Evolutionary conservation across 2,113 vertebrate genomes (phyloP), one percentile per base, ranked within the genome.

Genomic region (Cygnus atratus): DNA sequence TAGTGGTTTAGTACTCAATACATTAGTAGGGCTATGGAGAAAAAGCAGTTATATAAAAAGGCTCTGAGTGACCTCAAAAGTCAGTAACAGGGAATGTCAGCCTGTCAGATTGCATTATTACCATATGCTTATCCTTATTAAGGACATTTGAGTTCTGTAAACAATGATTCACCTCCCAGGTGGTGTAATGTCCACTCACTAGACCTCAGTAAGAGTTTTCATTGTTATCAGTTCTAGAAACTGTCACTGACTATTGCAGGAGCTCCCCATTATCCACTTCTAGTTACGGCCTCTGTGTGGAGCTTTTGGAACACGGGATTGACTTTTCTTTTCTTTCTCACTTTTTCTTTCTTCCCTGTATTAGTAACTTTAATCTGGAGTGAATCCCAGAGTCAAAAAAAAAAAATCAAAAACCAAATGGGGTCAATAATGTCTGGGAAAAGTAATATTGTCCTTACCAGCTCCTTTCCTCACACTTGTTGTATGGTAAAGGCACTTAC

Each of bases 201-300:
- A 79, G 84, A 82, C 66, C 58, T 86, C 66, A 76, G n/a, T 3
- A 16, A 50, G 52, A 81, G 24, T 54, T 75, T 54, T 63, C 65
- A 35, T 73, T 63, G 31, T 63, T 68, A 63, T 33, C 28, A 77
- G 6, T 50, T 70, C 68, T 75, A 82, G 66, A 89, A 93, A 6
- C 43, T 84, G 48, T 52, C 73, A 46, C 35, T 75, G 25, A 29
- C 26, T 75, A 3, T 26, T 86, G 35, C 57, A 75, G 72, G 43
- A 72, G 14, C 74, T 90, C 70, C 73, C 59, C 21, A 54, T 81
- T 73, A 76, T 75, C 93, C 66, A 92, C 41, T 95, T 93, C 92
- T 96, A 83, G 33, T 70, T 92, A 35, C 39, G 72, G 84, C 95
- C 88, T 97, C 94, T 95, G 88, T 92, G 93, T 95, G 92, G 93